Base-by-base conservation (phyloP, 2,888 invertebrate genomes). In the Heliconius erato region DNA sequence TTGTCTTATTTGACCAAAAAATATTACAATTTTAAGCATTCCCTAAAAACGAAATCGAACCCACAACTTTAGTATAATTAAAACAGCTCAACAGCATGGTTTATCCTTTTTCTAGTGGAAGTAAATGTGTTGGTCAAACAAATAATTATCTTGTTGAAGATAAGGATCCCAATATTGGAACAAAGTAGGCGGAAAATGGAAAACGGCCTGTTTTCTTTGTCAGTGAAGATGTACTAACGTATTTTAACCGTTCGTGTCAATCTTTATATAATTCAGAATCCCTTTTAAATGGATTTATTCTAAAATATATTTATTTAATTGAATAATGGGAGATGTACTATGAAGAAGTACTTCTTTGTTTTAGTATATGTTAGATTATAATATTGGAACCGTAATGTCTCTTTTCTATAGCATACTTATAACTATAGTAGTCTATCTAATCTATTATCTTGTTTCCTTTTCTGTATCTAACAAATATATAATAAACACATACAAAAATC, bases 161-260 rank as follows among this genome's bases (percentile, higher is more conserved):
- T 59, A 76, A 35, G 59, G 59, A 35, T 59, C 32, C 32, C 54
- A 59, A 76, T 35, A 76, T 59, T 76, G 32, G 74, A 59, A 32
- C 74, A 76, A 76, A 76, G 74, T 76, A 54, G n/a, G 74, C 74
- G 74, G 74, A 76, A 76, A 76, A 76, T 76, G 6, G 32, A 59
- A 32, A 59, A 59, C 74, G 32, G 74, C 32, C 14, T 32, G 54
- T 74, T 59, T 63, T 26, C 59, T 76, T 63, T 63, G 76, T 76
- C 35, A 40, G 76, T n/a, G 4, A 14, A 76, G 63, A 26, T 9
- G 63, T 63, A 76, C 72, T 72, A 16, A 44, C 16, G 63, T 63
- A 35, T 63, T 76, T 63, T 63, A n/a, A 76, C n/a, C 32, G 35
- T 59, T 4, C n/a, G 76, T 26, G 32, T 74, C 74, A 74, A 74